phyloP scores from a whole-genome alignment of 2,797 vertebrate genomes.

The Lemur catta region DNA sequence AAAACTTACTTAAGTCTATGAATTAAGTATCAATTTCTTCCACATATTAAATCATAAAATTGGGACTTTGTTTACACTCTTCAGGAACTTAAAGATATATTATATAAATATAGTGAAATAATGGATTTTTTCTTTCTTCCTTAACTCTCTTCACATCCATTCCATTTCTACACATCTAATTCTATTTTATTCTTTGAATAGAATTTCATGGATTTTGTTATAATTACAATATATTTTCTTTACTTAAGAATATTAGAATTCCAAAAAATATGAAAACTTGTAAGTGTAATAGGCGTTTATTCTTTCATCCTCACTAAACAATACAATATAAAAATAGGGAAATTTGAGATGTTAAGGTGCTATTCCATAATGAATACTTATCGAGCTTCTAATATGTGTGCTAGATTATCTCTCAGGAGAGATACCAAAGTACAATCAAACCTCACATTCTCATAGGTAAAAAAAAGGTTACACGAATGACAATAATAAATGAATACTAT shows the following conservation, averaged over 20 bases:
- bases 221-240: neutral
- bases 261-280: neutral
- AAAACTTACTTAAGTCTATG: neutral
- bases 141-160: neutral
- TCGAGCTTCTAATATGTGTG: neutral
- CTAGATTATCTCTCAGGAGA: neutral
- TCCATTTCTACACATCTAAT: neutral
- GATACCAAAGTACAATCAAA: neutral
- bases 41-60: neutral
- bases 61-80: neutral
- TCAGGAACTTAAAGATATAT: neutral
- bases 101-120: neutral
- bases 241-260: neutral
- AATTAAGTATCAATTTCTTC: neutral
- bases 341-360: neutral
- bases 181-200: neutral
- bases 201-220: neutral
- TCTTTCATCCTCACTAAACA: neutral
- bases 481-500: neutral
- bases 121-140: neutral
- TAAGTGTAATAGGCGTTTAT: neutral
- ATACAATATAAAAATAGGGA: neutral
- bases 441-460: neutral
- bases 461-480: neutral
- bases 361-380: neutral